A percentile compares a stretch with the other conserved stretches of the same genome.
These are phyloP conservation scores for Caenorhabditis sinica DNA, from an alignment of 2,888 invertebrate species.

Conservation along the genomic window DNA sequence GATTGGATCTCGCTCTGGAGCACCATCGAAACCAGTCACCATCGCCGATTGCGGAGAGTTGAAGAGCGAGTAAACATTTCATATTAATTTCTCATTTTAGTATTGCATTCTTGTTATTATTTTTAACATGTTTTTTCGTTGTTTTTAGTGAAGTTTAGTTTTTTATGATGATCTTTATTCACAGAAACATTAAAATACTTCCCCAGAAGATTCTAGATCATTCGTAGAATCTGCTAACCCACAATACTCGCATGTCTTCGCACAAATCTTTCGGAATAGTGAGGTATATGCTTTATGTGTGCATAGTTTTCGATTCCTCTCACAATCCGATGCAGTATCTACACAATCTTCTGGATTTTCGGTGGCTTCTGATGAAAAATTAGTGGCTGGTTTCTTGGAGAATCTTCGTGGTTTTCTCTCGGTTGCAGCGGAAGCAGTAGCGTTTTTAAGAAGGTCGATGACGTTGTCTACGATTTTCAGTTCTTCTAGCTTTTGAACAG, in stretches of 20 bases:
- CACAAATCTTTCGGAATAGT: constrained; percentile 55
- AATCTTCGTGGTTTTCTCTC: constrained; percentile 18
- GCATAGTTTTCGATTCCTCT: constrained; percentile 47
- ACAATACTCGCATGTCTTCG: constrained; percentile 61
- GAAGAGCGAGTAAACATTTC: constrained; percentile 54
- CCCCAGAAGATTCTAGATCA: constrained; percentile 34
- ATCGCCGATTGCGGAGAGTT: constrained; percentile 79
- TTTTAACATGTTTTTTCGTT: constrained; percentile 29
- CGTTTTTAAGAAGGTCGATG: constrained; percentile 36
- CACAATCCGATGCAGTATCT: constrained; percentile 55
- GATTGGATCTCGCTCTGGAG: constrained; percentile 66
- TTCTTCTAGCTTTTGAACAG: constrained; percentile 49
- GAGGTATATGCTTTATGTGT: constrained; percentile 36
- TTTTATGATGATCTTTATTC: constrained; percentile 14
- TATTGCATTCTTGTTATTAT: constrained; percentile 28
- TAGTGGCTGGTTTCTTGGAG: neutral
- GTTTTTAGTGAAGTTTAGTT: constrained; percentile 46
- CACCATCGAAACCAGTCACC: constrained; percentile 87
- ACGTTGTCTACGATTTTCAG: constrained; percentile 57
- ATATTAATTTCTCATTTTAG: constrained; percentile 32
- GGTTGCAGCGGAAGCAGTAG: neutral
- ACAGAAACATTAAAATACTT: constrained; percentile 10
- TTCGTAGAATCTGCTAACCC: constrained; percentile 37
- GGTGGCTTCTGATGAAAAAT: constrained; percentile 7
- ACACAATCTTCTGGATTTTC: constrained; percentile 36